Conservation (phyloP, 2,888 invertebrate species). For the Rotaria macrura region DNA sequence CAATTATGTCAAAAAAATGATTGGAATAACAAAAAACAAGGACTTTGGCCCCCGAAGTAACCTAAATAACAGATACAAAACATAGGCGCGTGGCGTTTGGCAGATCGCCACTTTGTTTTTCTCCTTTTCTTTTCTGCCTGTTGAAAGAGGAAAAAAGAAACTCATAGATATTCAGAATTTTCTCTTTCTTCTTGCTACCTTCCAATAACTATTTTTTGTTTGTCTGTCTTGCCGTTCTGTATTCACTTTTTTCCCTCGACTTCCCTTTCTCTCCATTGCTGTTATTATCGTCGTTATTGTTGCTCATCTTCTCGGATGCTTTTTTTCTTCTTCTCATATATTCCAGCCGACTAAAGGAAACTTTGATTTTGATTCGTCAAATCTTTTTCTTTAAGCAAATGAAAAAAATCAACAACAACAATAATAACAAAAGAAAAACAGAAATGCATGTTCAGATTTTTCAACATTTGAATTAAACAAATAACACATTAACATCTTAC, state of each 20-base stretch:
- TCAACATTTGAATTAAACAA: background rate
- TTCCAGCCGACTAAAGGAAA: background rate
- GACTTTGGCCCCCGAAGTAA: background rate
- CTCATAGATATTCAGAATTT: background rate
- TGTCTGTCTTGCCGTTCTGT: background rate
- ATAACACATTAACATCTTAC: background rate
- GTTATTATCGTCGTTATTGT: background rate
- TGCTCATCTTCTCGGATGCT: background rate
- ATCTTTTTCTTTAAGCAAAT: background rate
- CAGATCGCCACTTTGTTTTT: background rate
- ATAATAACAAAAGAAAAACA: background rate
- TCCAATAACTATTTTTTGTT: slow-evolving; percentile 15
- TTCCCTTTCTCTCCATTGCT: background rate
- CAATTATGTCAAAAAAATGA: background rate
- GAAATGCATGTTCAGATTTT: background rate
- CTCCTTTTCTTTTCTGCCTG: background rate
- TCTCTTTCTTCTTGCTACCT: background rate
- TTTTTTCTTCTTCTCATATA: background rate
- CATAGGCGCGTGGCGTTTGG: background rate
- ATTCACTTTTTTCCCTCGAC: background rate
- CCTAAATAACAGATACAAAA: background rate
- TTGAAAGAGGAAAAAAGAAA: background rate
- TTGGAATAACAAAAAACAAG: slow-evolving; percentile 11
- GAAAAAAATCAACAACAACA: background rate
- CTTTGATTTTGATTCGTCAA: slow-evolving; percentile 3